Evolutionary conservation across 2,113 vertebrate species (phyloP), one percentile per base, ranked within the genome.

Genomic region (Serinus canaria): DNA sequence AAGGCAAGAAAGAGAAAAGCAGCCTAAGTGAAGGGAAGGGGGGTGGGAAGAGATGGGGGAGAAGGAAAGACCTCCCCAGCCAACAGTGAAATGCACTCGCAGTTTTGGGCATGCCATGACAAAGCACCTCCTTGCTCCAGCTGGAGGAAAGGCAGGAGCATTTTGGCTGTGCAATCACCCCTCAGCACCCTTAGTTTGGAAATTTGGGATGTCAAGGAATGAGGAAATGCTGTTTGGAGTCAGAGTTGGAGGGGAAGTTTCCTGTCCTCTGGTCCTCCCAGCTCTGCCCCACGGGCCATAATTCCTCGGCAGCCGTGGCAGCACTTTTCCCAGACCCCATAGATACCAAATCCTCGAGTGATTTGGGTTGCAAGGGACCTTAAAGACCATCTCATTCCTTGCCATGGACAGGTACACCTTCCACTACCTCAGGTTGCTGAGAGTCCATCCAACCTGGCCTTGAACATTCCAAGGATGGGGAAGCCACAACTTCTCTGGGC

Each of bases 271-370:
- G 24, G 30, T 94, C 30, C 53, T 85, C 37, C 44, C 3, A 2
- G 3, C 23, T 59, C 62, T 60, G 53, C 9, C 23, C 28, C 31
- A 52, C 0, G 0, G 46, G n/a, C 73, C 25, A 5, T 37, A 59
- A 72, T 4, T n/a, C 35, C 33, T 37, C 1, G 3, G 28, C 76
- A 94, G 50, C 50, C 31, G 13, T 25, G 24, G 55, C 59, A 89
- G 73, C 69, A 64, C 27, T 66, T 47, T 44, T 39, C 16, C 73
- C 31, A 31, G 35, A 66, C 22, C 31, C n/a, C 35, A 19, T 1
- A 52, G 30, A 33, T 19, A 66, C 1, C 28, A 62, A 83, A 64
- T 56, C 43, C 43, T 49, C 64, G 37, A 84, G 44, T 1, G 0
- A 43, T 43, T 43, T 49, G 63, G 12, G 35, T 49, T 63, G 49